Percentiles rank a stretch among this genome's conserved stretches.
These are phyloP conservation scores for Diplosoma virens DNA, from an alignment of 23 tunicate species.

Conservation along the genomic window DNA sequence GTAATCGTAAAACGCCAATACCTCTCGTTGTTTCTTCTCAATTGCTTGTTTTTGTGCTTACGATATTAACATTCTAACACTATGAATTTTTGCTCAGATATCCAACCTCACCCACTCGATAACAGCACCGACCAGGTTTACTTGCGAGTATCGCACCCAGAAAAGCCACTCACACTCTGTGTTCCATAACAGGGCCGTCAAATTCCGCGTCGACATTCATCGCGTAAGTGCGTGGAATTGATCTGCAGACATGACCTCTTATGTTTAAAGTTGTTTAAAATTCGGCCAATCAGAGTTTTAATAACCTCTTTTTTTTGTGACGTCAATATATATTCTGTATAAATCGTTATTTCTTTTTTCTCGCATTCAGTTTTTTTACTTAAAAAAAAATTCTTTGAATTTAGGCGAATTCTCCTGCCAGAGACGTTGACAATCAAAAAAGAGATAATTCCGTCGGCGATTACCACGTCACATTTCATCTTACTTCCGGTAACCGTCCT, in stretches of 20 bases:
- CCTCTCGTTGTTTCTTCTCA: too few species aligned
- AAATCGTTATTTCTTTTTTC: background rate
- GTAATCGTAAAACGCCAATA: too few species aligned
- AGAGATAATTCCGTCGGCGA: slow-evolving; percentile 13
- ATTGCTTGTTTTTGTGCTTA: too few species aligned
- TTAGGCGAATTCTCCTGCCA: background rate
- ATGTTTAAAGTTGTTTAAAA: too few species aligned
- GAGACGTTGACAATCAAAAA: background rate
- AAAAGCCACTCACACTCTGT: slow-evolving; percentile 33
- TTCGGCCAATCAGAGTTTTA: too few species aligned
- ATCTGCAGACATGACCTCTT: background rate
- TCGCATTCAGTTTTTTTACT: background rate
- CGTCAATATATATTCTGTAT: too few species aligned
- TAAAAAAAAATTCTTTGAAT: background rate
- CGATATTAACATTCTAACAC: too few species aligned
- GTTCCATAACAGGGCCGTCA: slow-evolving; percentile 63
- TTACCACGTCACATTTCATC: slow-evolving; percentile 66
- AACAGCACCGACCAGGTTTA: slow-evolving; percentile 52
- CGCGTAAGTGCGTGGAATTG: slow-evolving; percentile 3
- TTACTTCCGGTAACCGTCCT: slow-evolving; percentile 84
- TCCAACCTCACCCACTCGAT: slow-evolving; percentile 77
- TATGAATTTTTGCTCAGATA: slow-evolving; percentile 56
- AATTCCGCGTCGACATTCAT: slow-evolving; percentile 70
- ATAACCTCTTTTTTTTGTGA: too few species aligned
- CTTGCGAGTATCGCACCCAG: slow-evolving; percentile 70